These are phyloP conservation scores for Thecocarcelia acutangulata DNA, from an alignment of 2,888 invertebrate genomes.

Conservation along the genomic window DNA sequence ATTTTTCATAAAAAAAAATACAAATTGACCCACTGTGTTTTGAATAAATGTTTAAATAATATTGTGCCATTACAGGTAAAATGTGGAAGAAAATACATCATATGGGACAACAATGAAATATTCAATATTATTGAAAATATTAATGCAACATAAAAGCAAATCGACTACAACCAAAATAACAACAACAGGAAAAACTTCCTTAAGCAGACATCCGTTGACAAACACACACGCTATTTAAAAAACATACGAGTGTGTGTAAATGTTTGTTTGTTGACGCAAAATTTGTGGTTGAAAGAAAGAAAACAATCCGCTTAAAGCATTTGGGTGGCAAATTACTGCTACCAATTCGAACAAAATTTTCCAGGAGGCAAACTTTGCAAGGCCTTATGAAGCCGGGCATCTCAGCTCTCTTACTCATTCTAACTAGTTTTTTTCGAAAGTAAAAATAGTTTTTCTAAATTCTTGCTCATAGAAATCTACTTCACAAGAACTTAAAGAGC, in stretches of 20 bases:
- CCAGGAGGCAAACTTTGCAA: no score
- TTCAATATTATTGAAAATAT: constrained; percentile 68
- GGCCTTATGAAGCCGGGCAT: no score
- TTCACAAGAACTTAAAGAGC: no score
- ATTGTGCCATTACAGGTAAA: constrained; percentile 56
- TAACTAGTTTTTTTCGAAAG: no score
- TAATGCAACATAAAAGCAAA: constrained; percentile 65
- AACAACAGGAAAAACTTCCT: neutral
- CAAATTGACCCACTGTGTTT: constrained; percentile 36
- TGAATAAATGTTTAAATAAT: constrained; percentile 7
- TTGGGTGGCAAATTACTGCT: constrained; percentile 66
- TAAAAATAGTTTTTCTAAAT: no score
- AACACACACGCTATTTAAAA: constrained; percentile 48
- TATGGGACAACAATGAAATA: constrained; percentile 66
- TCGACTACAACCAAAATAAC: constrained; percentile 23
- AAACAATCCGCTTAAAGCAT: constrained; percentile 69
- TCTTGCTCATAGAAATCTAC: no score
- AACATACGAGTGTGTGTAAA: constrained; percentile 1
- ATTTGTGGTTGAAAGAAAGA: constrained; percentile 64
- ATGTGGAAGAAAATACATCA: constrained; percentile 61
- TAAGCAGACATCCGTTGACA: constrained; percentile 18
- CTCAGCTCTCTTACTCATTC: no score
- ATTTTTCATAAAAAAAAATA: neutral
- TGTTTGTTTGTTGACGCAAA: constrained; percentile 23
- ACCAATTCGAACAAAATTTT: constrained; percentile 34